Percentiles rank a stretch among this genome's conserved stretches.
These are phyloP conservation scores for Diglossa cyanea DNA, from an alignment of 2,797 vertebrate species.

Conservation along the genomic window DNA sequence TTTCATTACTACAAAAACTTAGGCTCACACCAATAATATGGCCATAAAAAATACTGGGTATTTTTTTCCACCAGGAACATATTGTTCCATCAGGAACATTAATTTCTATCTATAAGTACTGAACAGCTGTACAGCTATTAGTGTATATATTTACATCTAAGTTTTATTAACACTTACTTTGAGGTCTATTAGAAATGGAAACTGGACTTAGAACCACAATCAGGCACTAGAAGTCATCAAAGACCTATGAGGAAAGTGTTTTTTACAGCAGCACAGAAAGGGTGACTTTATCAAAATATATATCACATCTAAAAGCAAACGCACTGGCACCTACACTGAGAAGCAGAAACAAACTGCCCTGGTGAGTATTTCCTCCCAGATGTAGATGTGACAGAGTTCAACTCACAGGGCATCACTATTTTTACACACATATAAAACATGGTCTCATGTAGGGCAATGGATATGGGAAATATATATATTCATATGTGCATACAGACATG, in stretches of 20 bases:
- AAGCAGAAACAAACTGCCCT: not conserved
- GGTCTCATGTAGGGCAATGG: not conserved
- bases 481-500: not conserved
- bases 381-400: not conserved
- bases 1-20: not conserved
- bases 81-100: not conserved
- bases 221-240: not conserved
- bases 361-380: not conserved
- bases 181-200: not conserved
- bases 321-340: not conserved
- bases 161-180: not conserved
- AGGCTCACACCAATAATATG: not conserved
- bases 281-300: not conserved
- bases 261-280: not conserved
- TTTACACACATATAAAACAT: not conserved
- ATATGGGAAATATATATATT: not conserved
- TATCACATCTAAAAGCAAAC: not conserved
- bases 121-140: not conserved
- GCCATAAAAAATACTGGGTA: not conserved
- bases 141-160: not conserved
- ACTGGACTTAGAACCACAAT: not conserved
- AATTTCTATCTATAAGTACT: not conserved
- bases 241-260: not conserved
- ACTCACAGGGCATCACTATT: not conserved
- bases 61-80: not conserved